Base-by-base conservation (phyloP, 2,888 invertebrate species). In the Cosmia pyralina region DNA sequence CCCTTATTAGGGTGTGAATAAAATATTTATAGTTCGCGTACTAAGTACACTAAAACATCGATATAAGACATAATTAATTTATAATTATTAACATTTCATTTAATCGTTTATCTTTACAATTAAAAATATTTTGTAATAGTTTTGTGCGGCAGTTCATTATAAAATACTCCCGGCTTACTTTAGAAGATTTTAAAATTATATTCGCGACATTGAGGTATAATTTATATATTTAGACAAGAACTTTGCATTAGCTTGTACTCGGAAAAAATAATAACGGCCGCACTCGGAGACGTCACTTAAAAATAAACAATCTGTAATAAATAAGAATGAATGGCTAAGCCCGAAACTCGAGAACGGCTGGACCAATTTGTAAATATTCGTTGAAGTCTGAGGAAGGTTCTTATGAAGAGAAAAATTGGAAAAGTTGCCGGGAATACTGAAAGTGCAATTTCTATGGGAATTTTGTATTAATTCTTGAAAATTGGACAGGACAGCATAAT, bases 1-100 rank as follows among this genome's bases (percentile, higher is more conserved):
- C 81, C 81, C 81, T 6, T 62, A 38, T 1, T 67, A 62, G 71
- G 63, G 63, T 66, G 50, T 70, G 69, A 74, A 84, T 77, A 77
- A 78, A 79, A 78, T 79, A 77, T 76, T 77, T 74, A 78, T 73
- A 76, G 28, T 79, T 73, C 65, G 75, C 53, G 77, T 69, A 75
- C 77, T 77, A 76, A 58, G 69, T 82, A 77, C 72, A 75, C 71
- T 75, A 71, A 75, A 81, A 85, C 83, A 84, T 72, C 69, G 68
- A 81, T 81, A 76, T 71, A 84, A 67, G 78, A 85, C 74, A 74
- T 75, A 72, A 63, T 75, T 71, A 59, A 52, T 65, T 79, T 74
- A 60, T 69, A 62, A 55, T 57, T 70, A 67, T 72, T 69, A 80
- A 81, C 81, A 75, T 80, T 74, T 83, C 41, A 74, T 70, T 68